Conservation (phyloP, 1,140 invertebrate species). For the Tachypleus tridentatus region DNA sequence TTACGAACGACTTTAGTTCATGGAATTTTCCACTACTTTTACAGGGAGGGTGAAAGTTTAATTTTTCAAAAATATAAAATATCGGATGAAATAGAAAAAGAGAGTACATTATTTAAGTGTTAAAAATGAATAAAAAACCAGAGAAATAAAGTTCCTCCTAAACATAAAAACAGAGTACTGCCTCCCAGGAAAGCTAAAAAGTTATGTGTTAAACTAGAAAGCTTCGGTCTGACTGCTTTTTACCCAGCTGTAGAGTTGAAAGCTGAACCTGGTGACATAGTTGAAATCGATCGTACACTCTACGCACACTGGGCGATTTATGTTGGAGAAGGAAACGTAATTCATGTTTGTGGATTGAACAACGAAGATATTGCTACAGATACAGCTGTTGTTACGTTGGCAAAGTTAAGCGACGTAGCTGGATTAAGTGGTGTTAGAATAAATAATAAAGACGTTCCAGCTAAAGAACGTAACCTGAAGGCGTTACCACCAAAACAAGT, state of each 20-base stretch:
- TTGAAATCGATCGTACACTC: slow-evolving; percentile 29
- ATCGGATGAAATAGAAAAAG: too few relatives aligned
- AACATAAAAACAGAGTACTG: too few relatives aligned
- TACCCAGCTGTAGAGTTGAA: slow-evolving; percentile 14
- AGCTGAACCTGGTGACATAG: slow-evolving; percentile 25
- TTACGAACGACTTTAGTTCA: too few relatives aligned
- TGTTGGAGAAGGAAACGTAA: slow-evolving; percentile 27
- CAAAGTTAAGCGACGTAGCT: slow-evolving; percentile 23
- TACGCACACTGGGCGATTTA: slow-evolving; percentile 30
- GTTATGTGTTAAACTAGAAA: neutral
- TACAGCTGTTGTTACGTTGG: slow-evolving; percentile 20
- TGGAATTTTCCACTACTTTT: too few relatives aligned
- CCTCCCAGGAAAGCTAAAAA: too few relatives aligned
- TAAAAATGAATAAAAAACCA: too few relatives aligned
- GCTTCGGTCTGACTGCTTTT: slow-evolving; percentile 18
- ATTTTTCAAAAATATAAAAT: too few relatives aligned
- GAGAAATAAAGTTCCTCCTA: too few relatives aligned
- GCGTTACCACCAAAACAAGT: slow-evolving; percentile 24
- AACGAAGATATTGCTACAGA: slow-evolving; percentile 20
- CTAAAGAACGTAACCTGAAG: slow-evolving; percentile 23
- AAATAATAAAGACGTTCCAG: slow-evolving; percentile 29
- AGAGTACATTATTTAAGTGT: too few relatives aligned
- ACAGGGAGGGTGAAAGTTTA: too few relatives aligned
- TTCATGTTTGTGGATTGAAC: slow-evolving; percentile 24
- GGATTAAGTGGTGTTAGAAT: slow-evolving; percentile 26